Percentiles rank a stretch among this genome's conserved stretches.
Evolutionary conservation across 2,797 vertebrate species (phyloP).

Genomic region (Sebastes steindachneri): DNA sequence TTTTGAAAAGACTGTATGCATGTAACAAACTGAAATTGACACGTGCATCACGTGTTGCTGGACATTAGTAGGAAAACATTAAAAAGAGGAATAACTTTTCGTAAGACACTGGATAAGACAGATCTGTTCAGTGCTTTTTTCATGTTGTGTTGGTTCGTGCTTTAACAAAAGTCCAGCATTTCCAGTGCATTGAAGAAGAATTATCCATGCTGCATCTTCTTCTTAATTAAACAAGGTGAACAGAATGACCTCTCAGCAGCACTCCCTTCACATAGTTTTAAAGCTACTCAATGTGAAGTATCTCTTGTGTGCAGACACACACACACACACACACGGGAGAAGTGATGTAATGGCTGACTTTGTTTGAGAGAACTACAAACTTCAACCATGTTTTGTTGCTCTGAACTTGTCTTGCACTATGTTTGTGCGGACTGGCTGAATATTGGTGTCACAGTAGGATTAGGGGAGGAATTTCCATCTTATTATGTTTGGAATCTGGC

Average conservation of each 20-base stretch:
- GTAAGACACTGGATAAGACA: no score
- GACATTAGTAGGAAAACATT: no score
- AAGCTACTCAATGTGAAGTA: not conserved
- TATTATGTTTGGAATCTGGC: slow-evolving; percentile 75
- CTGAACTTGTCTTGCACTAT: not conserved
- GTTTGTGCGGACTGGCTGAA: slow-evolving; percentile 26
- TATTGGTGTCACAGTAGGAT: slow-evolving; percentile 71
- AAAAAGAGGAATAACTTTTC: no score
- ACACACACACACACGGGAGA: not conserved
- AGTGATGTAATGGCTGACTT: slow-evolving; percentile 2
- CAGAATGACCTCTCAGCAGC: not conserved
- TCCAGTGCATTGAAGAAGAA: no score
- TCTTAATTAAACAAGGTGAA: no score
- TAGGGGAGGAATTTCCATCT: slow-evolving; percentile 77
- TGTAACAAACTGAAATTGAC: no score
- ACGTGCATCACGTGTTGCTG: no score
- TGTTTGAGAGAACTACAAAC: not conserved
- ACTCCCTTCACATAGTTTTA: not conserved
- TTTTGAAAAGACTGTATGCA: not conserved
- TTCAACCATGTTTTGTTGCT: not conserved
- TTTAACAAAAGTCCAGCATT: no score
- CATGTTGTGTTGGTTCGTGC: no score
- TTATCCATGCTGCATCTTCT: no score
- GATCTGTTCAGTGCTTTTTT: no score
- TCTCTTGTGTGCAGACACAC: not conserved